phyloP scores from a whole-genome alignment of 2,113 vertebrate species.

The Sporophila hypoxantha region DNA sequence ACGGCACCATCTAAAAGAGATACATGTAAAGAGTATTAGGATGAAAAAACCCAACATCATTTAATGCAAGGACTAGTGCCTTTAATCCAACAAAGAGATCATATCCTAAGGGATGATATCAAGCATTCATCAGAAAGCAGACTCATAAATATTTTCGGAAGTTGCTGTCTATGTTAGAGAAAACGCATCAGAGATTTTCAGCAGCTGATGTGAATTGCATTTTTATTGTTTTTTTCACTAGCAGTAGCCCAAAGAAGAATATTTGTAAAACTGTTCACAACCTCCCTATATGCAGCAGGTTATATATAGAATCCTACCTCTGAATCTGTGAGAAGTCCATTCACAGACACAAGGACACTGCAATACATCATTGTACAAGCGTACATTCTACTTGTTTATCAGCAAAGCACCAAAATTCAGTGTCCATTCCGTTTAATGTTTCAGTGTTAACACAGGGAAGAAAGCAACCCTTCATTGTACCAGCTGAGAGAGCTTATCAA shows the following conservation, averaged over 20 bases:
- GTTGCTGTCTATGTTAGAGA: conserved; percentile 21
- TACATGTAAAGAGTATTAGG: conserved; percentile 28
- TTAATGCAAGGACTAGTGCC: conserved; percentile 22
- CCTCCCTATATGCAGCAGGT: neutral
- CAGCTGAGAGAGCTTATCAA: neutral
- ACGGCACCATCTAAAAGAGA: conserved; percentile 19
- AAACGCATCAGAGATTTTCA: conserved; percentile 32
- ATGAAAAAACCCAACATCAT: conserved; percentile 10
- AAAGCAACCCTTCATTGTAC: neutral
- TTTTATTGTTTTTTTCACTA: neutral
- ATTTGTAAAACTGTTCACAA: conserved; percentile 1
- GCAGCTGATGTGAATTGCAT: conserved; percentile 12
- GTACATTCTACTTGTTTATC: neutral
- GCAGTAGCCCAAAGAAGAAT: neutral
- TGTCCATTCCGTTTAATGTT: neutral
- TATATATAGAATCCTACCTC: neutral
- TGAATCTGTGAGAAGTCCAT: conserved; percentile 7
- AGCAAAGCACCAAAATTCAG: neutral
- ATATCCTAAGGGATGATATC: conserved; percentile 47
- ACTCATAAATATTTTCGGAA: conserved; percentile 46
- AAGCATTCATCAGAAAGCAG: conserved; percentile 47
- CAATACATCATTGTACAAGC: neutral
- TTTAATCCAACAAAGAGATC: conserved; percentile 59
- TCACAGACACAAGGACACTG: conserved; percentile 1
- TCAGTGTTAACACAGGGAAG: neutral